These are phyloP conservation scores for Cordilura impudica DNA, from an alignment of 2,888 invertebrate genomes.

Conservation along the genomic window DNA sequence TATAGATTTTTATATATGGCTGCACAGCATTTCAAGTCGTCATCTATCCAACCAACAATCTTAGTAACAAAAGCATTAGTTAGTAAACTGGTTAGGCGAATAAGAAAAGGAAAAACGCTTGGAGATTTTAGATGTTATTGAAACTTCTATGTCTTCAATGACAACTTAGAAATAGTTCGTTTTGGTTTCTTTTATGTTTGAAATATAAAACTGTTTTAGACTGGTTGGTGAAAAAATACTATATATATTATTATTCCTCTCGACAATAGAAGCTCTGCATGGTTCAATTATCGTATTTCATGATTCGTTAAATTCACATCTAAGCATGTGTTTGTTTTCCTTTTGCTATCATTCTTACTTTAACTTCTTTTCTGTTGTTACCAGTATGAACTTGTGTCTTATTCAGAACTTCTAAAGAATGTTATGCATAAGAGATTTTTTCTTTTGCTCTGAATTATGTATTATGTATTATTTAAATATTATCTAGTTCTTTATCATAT, in stretches of 20 bases:
- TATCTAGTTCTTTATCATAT: too few relatives aligned
- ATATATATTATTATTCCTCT: conserved; percentile 61
- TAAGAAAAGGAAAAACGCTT: neutral
- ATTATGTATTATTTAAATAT: too few relatives aligned
- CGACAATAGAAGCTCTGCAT: conserved; percentile 68
- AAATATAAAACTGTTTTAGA: conserved; percentile 7
- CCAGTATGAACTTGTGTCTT: too few relatives aligned
- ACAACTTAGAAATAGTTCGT: neutral
- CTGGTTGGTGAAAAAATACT: conserved; percentile 1
- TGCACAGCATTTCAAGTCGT: neutral
- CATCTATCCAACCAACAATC: neutral
- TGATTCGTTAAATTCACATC: conserved; percentile 76
- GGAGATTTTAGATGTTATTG: neutral
- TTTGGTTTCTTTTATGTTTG: neutral
- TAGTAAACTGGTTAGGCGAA: conserved; percentile 1
- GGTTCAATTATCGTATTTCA: conserved; percentile 77
- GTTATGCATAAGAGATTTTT: too few relatives aligned
- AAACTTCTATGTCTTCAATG: conserved; percentile 13
- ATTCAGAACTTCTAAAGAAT: too few relatives aligned
- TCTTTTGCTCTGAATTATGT: too few relatives aligned
- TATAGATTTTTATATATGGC: neutral
- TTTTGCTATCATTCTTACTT: neutral
- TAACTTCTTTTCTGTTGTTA: neutral
- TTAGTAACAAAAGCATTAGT: neutral
- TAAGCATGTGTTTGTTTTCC: conserved; percentile 41